Base-by-base conservation (phyloP, 92 coral and sea anemone species). In the Isaurus tuberculatus region DNA sequence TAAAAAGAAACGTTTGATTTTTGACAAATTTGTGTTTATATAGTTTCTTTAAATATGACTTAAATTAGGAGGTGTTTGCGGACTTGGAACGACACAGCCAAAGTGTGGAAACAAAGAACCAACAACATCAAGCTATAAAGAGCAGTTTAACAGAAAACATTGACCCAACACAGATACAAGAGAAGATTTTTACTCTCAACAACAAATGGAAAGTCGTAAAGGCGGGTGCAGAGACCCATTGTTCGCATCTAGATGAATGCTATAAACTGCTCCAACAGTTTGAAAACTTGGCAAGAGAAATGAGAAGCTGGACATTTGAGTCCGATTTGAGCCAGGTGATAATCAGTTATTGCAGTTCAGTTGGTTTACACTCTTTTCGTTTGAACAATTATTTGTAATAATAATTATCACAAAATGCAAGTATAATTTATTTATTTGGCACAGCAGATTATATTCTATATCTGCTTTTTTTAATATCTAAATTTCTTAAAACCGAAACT, bases 11-110 rank as follows among this genome's bases (percentile, higher is more conserved):
- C 53, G 16, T 11, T 40, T 40, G 8, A 6, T 5, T 6, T 40
- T 40, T 40, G 46, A 40, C 11, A 11, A 17, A 2, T 51, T 6
- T n/a, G 63, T 23, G 19, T 10, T 40, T 29, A 34, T 20, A 16
- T n/a, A 23, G 9, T 11, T 6, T 3, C 11, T 40, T 40, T 16
- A 16, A 8, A 2, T 43, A 11, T 4, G 11, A 25, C 1, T 5
- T 9, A 43, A 8, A 34, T 10, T 46, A 93, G 98, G 89, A 89
- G 26, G 81, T 93, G 27, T 91, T 93, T 43, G 86, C 92, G 20
- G 89, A 91, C 79, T 42, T 89, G 34, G 98, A 93, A 23, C 92
- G 88, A 49, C 98, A 93, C 81, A 61, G 89, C 70, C 88, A 88
- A 16, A 89, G 84, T 65, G 91, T 93, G 9, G 98, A 93, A 3